Evolutionary conservation across 2,888 invertebrate genomes (phyloP).

Genomic region (Thalpophila matura): DNA sequence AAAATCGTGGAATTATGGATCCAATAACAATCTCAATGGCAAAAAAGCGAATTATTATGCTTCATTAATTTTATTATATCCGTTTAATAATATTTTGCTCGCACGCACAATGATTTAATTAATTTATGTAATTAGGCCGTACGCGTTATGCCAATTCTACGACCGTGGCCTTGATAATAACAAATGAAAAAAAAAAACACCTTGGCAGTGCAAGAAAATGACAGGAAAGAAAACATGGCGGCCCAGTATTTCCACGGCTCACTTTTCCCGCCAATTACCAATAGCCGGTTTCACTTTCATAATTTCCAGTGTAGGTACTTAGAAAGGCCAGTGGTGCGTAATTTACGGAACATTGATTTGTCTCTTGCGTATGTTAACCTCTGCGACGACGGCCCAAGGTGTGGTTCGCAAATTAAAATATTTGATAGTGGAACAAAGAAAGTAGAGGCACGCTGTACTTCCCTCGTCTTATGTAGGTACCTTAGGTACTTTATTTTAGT

Average conservation of each 20-base stretch:
- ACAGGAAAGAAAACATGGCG: conserved; percentile 81
- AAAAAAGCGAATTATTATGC: too few relatives aligned
- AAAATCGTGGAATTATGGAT: too few relatives aligned
- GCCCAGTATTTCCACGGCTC: conserved; percentile 69
- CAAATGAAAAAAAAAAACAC: conserved; percentile 27
- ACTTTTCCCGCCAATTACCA: conserved; percentile 82
- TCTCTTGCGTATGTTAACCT: conserved; percentile 71
- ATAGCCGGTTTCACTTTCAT: conserved; percentile 83
- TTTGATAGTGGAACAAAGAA: conserved; percentile 69
- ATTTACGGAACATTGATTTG: conserved; percentile 63
- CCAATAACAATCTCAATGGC: too few relatives aligned
- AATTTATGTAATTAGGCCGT: conserved; percentile 9
- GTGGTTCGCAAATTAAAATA: conserved; percentile 68
- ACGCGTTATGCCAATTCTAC: conserved; percentile 6
- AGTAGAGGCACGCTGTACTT: conserved; percentile 48
- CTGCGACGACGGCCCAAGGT: conserved; percentile 55
- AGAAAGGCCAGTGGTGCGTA: conserved; percentile 59
- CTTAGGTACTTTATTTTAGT: conserved; percentile 10
- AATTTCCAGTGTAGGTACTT: conserved; percentile 69
- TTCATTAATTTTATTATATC: conserved; percentile 16
- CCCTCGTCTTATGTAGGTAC: conserved; percentile 10
- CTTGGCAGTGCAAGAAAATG: conserved; percentile 57
- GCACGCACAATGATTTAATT: conserved; percentile 18
- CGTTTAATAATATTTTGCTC: conserved; percentile 3
- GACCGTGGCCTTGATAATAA: conserved; percentile 9